phyloP scores from a whole-genome alignment of 2,797 vertebrate genomes.

The Neopelma chrysocephalum region DNA sequence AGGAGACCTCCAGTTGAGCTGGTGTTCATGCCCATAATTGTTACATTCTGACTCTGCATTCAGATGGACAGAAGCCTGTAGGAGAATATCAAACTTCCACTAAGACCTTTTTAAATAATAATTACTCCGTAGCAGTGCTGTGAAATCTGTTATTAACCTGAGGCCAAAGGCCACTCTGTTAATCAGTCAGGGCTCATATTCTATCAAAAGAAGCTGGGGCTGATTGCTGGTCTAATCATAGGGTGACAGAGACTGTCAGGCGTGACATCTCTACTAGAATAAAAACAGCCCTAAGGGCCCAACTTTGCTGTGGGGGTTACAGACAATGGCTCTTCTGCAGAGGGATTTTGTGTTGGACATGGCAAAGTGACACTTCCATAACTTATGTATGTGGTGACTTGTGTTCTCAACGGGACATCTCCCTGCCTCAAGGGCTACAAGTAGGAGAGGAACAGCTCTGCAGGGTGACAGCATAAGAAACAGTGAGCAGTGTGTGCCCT shows the following conservation, averaged over 20 bases:
- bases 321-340: background rate
- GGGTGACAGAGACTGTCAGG: constrained; percentile 64
- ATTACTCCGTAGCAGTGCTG: constrained; percentile 75
- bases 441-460: background rate
- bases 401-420: background rate
- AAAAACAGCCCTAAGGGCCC: constrained; percentile 27
- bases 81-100: constrained; percentile 68
- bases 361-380: background rate
- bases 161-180: constrained; percentile 77
- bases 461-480: background rate
- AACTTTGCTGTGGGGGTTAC: background rate
- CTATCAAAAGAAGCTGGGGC: constrained; percentile 65
- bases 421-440: background rate
- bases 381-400: background rate
- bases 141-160: constrained; percentile 81
- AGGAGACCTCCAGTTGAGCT: constrained; percentile 4
- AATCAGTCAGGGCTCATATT: constrained; percentile 76
- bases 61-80: constrained; percentile 66
- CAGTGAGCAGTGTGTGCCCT: fast-evolving
- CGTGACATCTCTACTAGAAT: constrained; percentile 58
- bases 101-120: constrained; percentile 77
- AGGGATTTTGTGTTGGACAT: background rate
- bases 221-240: constrained; percentile 76
- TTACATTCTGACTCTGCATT: constrained; percentile 59
- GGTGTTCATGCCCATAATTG: constrained; percentile 45